These are phyloP conservation scores for Tetranychus cinnabarinus DNA, from an alignment of 1,140 invertebrate species.

Conservation along the genomic window DNA sequence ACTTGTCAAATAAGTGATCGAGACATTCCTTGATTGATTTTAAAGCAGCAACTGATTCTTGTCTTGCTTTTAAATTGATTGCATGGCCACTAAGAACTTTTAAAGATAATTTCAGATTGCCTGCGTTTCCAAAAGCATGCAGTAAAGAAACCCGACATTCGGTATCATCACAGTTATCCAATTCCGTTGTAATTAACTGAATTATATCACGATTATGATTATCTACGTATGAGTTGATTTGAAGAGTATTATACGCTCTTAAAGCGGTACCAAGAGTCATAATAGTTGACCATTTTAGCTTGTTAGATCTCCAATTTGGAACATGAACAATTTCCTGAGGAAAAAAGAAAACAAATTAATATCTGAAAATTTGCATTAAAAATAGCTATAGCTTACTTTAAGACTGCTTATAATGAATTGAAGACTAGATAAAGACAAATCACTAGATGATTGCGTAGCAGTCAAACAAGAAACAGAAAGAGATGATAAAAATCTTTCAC, in stretches of 20 bases:
- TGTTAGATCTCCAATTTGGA: slow-evolving; percentile 6
- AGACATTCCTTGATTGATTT: slow-evolving; percentile 7
- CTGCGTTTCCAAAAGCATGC: slow-evolving; percentile 8
- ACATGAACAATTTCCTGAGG: neutral
- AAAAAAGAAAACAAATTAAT: too few relatives aligned
- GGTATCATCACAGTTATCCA: slow-evolving; percentile 5
- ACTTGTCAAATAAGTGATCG: neutral
- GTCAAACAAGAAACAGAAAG: neutral
- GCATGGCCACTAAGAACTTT: slow-evolving; percentile 4
- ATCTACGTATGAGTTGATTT: neutral
- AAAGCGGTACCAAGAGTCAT: slow-evolving; percentile 5
- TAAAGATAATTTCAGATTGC: neutral
- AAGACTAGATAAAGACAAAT: neutral
- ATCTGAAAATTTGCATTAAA: neutral
- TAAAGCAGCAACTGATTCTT: slow-evolving; percentile 9
- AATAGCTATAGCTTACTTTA: neutral
- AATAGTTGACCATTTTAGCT: slow-evolving; percentile 3
- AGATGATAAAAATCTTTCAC: slow-evolving; percentile 8
- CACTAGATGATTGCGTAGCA: neutral
- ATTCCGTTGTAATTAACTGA: slow-evolving; percentile 1
- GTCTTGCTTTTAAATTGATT: neutral
- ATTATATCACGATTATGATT: slow-evolving; percentile 2
- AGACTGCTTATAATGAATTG: neutral
- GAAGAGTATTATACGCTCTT: neutral
- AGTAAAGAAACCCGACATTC: slow-evolving; percentile 7